Evolutionary conservation across 92 coral and sea anemone species (phyloP).

Genomic region (Zoanthus solanderi): DNA sequence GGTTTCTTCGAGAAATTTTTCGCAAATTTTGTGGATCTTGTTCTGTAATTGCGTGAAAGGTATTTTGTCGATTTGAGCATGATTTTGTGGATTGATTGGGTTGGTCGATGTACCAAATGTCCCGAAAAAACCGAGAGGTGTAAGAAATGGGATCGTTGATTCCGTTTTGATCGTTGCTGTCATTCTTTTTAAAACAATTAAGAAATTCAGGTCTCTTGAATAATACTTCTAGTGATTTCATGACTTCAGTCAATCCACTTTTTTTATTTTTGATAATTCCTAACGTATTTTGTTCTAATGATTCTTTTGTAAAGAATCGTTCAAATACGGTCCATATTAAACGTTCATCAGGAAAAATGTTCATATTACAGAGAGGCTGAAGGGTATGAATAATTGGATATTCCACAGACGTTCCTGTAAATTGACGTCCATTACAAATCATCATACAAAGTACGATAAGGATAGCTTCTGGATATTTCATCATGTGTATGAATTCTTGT

Average conservation of each 20-base stretch:
- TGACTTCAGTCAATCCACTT: neutral
- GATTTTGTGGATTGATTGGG: neutral
- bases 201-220: neutral
- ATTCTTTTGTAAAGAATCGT: neutral
- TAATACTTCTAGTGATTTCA: neutral
- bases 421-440: neutral
- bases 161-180: too few species aligned
- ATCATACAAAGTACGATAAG: neutral
- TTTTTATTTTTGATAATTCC: neutral
- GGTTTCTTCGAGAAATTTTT: conserved; percentile 10
- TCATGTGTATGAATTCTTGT: neutral
- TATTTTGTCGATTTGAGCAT: conserved; percentile 12
- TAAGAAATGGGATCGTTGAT: conserved; percentile 1
- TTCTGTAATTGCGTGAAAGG: conserved; percentile 4
- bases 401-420: neutral
- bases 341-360: neutral
- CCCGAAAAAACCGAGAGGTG: conserved; percentile 20
- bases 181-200: too few species aligned
- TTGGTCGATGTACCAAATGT: neutral
- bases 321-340: neutral
- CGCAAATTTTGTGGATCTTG: conserved; percentile 5
- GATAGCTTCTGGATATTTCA: neutral
- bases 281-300: neutral
- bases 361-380: neutral
- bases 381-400: neutral